These are phyloP conservation scores for Melanerpes aurifrons DNA, from an alignment of 2,113 vertebrate species.

Conservation along the genomic window DNA sequence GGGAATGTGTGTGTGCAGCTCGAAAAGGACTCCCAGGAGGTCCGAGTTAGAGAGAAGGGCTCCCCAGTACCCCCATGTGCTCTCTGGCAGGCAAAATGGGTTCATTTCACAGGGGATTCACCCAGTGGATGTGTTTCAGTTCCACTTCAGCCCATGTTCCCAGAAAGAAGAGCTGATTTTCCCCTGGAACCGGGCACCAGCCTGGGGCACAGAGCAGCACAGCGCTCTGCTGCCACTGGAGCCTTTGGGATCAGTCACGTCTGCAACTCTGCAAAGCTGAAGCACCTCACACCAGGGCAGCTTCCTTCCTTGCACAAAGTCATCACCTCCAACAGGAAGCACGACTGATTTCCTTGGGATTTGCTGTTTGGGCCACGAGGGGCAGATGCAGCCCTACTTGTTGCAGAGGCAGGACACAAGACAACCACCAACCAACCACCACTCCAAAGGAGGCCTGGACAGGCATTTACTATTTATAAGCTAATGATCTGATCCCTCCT, in stretches of 20 bases:
- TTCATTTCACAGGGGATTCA: not conserved
- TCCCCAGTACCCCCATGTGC: not conserved
- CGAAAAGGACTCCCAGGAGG: not conserved
- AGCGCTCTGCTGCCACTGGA: accelerated
- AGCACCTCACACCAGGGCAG: not conserved
- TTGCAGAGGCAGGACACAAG: not conserved
- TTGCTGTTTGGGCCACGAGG: accelerated
- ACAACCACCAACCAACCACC: not conserved
- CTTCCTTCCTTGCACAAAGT: not conserved
- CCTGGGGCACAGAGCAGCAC: accelerated
- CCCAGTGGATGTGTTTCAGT: not conserved
- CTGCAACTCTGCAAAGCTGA: not conserved
- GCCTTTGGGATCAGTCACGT: accelerated
- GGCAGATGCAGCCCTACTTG: not conserved
- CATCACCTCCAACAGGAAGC: not conserved
- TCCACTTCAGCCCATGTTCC: not conserved
- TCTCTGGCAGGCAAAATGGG: not conserved
- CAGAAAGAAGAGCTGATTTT: not conserved
- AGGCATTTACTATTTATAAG: slow-evolving; percentile 64
- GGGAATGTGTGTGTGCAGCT: accelerated
- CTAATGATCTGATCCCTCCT: slow-evolving; percentile 36
- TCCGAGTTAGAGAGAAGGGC: not conserved
- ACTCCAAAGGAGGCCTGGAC: not conserved
- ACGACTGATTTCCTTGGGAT: not conserved
- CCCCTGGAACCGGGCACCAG: not conserved